These are phyloP conservation scores for Cheilosia vulpina DNA, from an alignment of 2,888 invertebrate genomes.

Conservation along the genomic window DNA sequence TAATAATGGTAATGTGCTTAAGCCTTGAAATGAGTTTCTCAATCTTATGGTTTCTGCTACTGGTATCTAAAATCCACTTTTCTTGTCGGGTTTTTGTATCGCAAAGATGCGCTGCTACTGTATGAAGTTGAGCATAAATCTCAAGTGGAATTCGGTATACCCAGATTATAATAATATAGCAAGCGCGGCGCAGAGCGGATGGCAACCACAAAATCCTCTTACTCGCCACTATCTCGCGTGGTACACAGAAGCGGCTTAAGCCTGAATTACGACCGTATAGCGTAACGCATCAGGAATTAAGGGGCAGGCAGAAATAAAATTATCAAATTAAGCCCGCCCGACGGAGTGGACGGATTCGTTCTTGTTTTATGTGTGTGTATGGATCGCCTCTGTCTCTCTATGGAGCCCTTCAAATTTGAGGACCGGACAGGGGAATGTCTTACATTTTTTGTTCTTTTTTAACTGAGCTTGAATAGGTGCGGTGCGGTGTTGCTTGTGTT, in stretches of 20 bases:
- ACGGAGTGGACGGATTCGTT: conserved; percentile 34
- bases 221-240: conserved; percentile 17
- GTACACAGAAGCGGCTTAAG: conserved; percentile 55
- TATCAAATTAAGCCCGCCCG: conserved; percentile 62
- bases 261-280: conserved; percentile 53
- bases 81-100: conserved; percentile 5
- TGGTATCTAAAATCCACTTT: conserved; percentile 67
- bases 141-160: conserved; percentile 34
- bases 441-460: not conserved
- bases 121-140: conserved; percentile 58
- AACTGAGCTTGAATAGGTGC: conserved; percentile 13
- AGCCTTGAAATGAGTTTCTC: conserved; percentile 74
- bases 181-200: not conserved
- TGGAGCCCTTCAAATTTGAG: not conserved
- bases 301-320: conserved; percentile 55
- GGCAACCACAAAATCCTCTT: conserved; percentile 64
- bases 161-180: conserved; percentile 26
- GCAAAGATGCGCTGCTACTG: conserved; percentile 37
- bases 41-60: conserved; percentile 72
- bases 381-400: not conserved
- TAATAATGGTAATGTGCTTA: conserved; percentile 74
- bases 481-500: conserved; percentile 3
- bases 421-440: conserved; percentile 10
- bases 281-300: conserved; percentile 54
- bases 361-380: not conserved